A percentile compares a stretch with the other conserved stretches of the same genome.
phyloP scores from a whole-genome alignment of 2,888 invertebrate species.

The Halictus ligatus region DNA sequence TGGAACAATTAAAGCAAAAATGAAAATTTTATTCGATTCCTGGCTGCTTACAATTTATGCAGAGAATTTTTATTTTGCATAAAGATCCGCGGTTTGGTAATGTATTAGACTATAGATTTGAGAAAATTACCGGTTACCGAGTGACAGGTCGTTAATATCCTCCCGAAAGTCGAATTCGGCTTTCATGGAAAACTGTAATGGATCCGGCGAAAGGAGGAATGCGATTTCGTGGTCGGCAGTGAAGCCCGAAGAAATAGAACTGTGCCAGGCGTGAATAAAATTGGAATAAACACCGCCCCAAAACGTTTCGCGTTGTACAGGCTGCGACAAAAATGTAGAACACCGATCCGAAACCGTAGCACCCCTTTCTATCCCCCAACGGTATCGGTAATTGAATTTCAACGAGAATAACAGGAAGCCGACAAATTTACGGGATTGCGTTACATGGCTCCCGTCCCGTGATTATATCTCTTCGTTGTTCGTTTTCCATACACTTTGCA shows the following conservation, averaged over 20 bases:
- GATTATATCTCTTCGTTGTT: conserved; percentile 63
- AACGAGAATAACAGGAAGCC: conserved; percentile 69
- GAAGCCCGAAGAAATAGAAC: conserved; percentile 25
- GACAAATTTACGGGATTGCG: conserved; percentile 72
- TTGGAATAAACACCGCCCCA: conserved; percentile 43
- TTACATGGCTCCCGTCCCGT: conserved; percentile 65
- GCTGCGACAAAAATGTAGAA: conserved; percentile 59
- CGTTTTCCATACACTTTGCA: conserved; percentile 63
- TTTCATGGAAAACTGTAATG: neutral
- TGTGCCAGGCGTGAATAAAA: conserved; percentile 49
- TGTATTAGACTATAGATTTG: neutral
- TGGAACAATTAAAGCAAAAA: neutral
- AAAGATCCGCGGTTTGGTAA: neutral
- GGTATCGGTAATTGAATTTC: conserved; percentile 72
- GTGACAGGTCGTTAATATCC: neutral
- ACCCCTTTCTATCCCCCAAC: neutral
- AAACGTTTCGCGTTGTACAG: conserved; percentile 41
- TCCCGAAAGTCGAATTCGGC: neutral
- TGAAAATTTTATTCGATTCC: neutral
- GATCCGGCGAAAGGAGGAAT: neutral
- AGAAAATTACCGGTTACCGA: neutral
- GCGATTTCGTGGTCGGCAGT: neutral
- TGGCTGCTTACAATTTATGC: neutral
- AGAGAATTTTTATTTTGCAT: neutral
- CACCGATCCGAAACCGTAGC: neutral